phyloP scores from a whole-genome alignment of 2,113 vertebrate genomes.

The Lophochroa leadbeateri region DNA sequence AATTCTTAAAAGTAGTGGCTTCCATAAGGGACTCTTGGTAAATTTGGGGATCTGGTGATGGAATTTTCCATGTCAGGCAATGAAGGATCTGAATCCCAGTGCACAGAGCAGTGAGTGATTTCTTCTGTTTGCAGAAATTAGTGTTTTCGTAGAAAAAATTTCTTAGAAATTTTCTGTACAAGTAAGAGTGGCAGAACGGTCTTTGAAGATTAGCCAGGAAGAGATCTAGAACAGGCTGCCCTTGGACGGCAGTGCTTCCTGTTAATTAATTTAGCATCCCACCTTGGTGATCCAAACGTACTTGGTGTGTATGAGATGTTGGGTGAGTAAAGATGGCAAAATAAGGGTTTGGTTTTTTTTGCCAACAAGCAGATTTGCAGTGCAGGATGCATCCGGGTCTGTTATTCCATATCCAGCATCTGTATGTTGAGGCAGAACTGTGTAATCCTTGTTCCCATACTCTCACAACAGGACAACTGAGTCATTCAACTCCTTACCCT shows the following conservation, averaged over 20 bases:
- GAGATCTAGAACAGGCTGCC: not conserved
- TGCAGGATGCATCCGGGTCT: accelerated
- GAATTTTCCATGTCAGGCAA: not conserved
- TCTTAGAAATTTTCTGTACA: not conserved
- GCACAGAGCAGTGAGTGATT: not conserved
- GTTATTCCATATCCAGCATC: not conserved
- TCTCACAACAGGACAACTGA: not conserved
- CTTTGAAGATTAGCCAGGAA: constrained; percentile 2
- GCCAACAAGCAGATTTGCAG: not conserved
- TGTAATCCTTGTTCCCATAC: accelerated
- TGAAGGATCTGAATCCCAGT: not conserved
- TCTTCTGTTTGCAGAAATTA: not conserved
- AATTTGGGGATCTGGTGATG: not conserved
- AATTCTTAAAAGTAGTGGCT: not conserved
- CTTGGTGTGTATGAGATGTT: not conserved
- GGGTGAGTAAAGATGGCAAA: constrained; percentile 11
- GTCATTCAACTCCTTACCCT: not conserved
- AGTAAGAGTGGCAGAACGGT: not conserved
- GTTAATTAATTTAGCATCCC: constrained; percentile 17
- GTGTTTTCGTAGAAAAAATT: not conserved
- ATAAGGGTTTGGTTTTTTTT: not conserved
- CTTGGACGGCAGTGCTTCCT: constrained; percentile 13
- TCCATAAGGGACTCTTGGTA: not conserved
- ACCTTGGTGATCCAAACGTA: not conserved
- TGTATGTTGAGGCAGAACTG: not conserved